phyloP scores from a whole-genome alignment of 2,113 vertebrate genomes.

The Notechis scutatus region DNA sequence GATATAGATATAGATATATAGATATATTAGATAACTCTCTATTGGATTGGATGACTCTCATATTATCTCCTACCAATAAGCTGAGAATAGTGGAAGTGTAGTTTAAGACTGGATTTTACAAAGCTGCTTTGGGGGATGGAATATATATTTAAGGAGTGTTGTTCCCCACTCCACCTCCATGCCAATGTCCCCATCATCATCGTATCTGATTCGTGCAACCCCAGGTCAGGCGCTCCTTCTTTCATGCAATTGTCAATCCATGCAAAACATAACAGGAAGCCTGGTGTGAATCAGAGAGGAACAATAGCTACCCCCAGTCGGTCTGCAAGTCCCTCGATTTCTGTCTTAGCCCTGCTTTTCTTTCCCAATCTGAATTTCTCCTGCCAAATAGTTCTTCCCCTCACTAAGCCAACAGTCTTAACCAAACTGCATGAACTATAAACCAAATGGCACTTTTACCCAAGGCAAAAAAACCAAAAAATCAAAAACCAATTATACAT shows the following conservation, averaged over 20 bases:
- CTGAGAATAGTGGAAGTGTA: not conserved
- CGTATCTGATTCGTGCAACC: constrained; percentile 1
- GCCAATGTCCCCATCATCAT: not conserved
- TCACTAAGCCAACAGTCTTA: not conserved
- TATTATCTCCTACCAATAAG: not conserved
- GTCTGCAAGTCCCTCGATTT: not conserved
- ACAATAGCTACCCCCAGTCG: not conserved
- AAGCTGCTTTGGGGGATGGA: not conserved
- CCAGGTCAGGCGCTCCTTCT: not conserved
- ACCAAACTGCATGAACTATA: not conserved
- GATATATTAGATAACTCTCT: not conserved
- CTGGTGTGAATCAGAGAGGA: not conserved
- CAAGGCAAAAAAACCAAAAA: not conserved
- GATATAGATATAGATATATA: no score
- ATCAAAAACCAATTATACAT: no score
- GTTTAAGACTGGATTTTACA: not conserved
- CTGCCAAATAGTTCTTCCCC: not conserved
- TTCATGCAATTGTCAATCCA: constrained; percentile 20
- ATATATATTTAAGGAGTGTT: not conserved
- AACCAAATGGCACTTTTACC: not conserved
- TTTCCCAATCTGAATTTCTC: not conserved
- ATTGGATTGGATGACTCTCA: not conserved
- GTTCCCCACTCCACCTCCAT: not conserved
- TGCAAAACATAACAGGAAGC: not conserved
- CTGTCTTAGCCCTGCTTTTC: not conserved